Evolutionary conservation across 1,140 invertebrate species (phyloP).

Genomic region (Calosoma granatense): DNA sequence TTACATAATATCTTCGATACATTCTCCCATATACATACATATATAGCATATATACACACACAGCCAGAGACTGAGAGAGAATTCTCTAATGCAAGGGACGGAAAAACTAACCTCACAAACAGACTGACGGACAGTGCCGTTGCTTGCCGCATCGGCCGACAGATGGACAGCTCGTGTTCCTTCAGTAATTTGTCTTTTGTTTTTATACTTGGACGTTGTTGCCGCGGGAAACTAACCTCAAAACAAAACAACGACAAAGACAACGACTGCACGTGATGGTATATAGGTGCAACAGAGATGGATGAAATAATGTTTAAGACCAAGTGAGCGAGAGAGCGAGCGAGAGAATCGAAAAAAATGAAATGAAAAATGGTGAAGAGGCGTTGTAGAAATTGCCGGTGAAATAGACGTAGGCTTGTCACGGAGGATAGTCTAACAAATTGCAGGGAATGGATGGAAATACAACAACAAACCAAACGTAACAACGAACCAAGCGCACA

Average conservation of each 20-base stretch:
- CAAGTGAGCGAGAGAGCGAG: neutral
- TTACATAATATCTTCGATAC: slow-evolving; percentile 3
- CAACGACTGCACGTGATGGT: neutral
- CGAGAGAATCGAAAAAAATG: neutral
- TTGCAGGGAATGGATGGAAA: slow-evolving; percentile 8
- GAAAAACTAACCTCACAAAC: neutral
- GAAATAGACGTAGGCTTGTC: slow-evolving; percentile 5
- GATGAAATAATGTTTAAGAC: neutral
- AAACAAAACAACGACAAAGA: slow-evolving; percentile 5
- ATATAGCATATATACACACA: neutral
- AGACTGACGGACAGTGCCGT: neutral
- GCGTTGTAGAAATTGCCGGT: slow-evolving; percentile 8
- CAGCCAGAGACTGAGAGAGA: no score
- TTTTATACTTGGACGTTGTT: slow-evolving; percentile 6
- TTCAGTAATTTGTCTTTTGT: slow-evolving; percentile 12
- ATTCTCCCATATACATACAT: neutral
- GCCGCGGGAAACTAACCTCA: neutral
- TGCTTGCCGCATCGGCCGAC: neutral
- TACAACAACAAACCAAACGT: no score
- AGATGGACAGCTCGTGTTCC: slow-evolving; percentile 9
- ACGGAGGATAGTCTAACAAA: slow-evolving; percentile 3
- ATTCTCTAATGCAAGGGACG: neutral
- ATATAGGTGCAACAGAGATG: no score
- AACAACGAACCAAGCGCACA: no score
- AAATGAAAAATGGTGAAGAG: slow-evolving; percentile 8